Evolutionary conservation across 2,113 vertebrate genomes (phyloP), one percentile per base, ranked within the genome.

Genomic region (Indicator indicator): DNA sequence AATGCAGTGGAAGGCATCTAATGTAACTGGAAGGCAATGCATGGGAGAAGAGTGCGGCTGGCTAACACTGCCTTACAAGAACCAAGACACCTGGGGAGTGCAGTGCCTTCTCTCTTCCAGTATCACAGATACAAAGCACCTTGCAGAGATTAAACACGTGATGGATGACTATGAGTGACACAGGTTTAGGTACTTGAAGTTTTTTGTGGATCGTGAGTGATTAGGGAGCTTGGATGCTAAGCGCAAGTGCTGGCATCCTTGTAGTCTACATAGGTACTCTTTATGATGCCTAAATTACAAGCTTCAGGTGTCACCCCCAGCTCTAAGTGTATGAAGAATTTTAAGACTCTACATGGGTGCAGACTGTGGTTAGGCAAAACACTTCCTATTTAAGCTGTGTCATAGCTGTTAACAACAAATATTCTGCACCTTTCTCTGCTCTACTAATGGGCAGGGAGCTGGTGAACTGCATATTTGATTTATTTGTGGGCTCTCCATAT

Each of bases 121-220:
- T 42, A 16, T 38, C 74, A 59, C 65, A 70, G 59, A 12, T 28
- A 54, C 17, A 52, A 42, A 92, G 54, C 24, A 42, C 21, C 27
- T 71, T 2, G 4, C 36, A 68, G 60, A 68, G 16, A 12, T n/a
- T 19, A 71, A 84, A 79, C 0, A 0, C 0, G 0, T 23, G 16
- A 50, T 18, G 14, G 65, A 52, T 48, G 26, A 60, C n/a, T 16
- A 2, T 9, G 77, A 71, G 36, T 17, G 11, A 48, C 12, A 8
- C 7, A 42, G 50, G 19, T 52, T 79, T 32, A 58, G 20, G 40
- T 69, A 40, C 75, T 15, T 62, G 16, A 78, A 54, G 27, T 36
- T 84, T 71, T 74, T 69, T 59, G 33, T 54, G 27, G 20, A 13
- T 83, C 19, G 6, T 21, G 52, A 58, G 38, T 54, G 14, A 62